These are phyloP conservation scores for Sciurus vulgaris DNA, from an alignment of 2,797 vertebrate genomes.

Conservation along the genomic window DNA sequence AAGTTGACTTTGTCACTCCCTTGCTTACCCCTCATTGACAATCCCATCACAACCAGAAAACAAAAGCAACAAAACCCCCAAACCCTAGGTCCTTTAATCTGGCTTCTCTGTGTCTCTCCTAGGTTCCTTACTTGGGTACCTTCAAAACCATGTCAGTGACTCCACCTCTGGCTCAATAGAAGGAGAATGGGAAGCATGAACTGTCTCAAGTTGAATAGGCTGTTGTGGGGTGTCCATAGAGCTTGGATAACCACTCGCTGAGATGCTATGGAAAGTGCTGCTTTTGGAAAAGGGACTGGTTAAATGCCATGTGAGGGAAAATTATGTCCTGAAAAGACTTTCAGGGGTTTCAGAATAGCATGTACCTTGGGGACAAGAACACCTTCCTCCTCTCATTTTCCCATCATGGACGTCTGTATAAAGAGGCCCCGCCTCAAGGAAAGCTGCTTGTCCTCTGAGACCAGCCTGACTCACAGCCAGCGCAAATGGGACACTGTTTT, in stretches of 20 bases:
- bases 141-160: neutral
- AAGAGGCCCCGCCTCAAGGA: neutral
- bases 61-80: neutral
- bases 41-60: neutral
- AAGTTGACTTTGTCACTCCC: neutral
- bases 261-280: neutral
- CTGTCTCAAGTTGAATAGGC: neutral
- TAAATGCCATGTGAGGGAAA: neutral
- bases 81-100: neutral
- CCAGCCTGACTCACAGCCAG: neutral
- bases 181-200: neutral
- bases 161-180: neutral
- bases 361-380: neutral
- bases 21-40: neutral
- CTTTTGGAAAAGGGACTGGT: neutral
- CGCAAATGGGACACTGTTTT: neutral
- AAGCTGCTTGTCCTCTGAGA: neutral
- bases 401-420: neutral
- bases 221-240: neutral
- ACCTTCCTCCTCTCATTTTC: neutral
- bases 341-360: conserved; percentile 8
- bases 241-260: neutral
- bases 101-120: neutral
- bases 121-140: neutral
- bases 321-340: neutral